phyloP scores from a whole-genome alignment of 2,888 invertebrate genomes.

The Aplocera efformata region DNA sequence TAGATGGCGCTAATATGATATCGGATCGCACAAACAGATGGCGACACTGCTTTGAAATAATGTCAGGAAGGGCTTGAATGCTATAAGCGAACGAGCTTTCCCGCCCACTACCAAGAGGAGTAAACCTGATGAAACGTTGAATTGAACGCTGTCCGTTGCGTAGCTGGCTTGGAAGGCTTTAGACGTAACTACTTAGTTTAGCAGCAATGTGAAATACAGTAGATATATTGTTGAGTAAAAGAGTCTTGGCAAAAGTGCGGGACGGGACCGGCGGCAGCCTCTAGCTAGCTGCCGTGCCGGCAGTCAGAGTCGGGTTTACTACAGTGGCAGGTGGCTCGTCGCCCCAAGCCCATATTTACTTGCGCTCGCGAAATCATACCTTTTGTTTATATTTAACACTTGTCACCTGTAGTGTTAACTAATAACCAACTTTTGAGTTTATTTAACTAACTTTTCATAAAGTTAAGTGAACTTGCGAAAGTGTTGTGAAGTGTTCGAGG shows the following conservation, averaged over 20 bases:
- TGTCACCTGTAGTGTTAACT: conserved; percentile 48
- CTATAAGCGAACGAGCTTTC: conserved; percentile 37
- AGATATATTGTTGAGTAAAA: background rate
- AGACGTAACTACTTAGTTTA: background rate
- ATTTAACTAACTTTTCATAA: conserved; percentile 31
- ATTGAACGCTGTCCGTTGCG: conserved; percentile 39
- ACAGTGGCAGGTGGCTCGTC: conserved; percentile 68
- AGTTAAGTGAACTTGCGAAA: conserved; percentile 39
- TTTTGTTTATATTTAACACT: conserved; percentile 66
- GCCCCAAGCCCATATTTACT: conserved; percentile 46
- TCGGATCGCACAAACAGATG: conserved; percentile 27
- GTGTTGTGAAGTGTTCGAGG: conserved; percentile 70
- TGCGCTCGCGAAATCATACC: conserved; percentile 63
- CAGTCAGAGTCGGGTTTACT: conserved; percentile 72
- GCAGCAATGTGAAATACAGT: conserved; percentile 28
- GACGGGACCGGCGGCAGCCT: conserved; percentile 58
- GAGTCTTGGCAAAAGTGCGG: conserved; percentile 47
- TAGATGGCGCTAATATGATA: conserved; percentile 45
- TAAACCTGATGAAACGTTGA: background rate
- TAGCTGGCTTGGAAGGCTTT: background rate
- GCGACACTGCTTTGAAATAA: conserved; percentile 26
- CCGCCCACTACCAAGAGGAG: conserved; percentile 22
- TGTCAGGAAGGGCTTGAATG: conserved; percentile 18
- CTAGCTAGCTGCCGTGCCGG: conserved; percentile 43
- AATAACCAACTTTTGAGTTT: conserved; percentile 31